Percentiles rank a stretch among this genome's conserved stretches.
Conservation (phyloP, 2,888 invertebrate species). For the Conistra vaccinii region DNA sequence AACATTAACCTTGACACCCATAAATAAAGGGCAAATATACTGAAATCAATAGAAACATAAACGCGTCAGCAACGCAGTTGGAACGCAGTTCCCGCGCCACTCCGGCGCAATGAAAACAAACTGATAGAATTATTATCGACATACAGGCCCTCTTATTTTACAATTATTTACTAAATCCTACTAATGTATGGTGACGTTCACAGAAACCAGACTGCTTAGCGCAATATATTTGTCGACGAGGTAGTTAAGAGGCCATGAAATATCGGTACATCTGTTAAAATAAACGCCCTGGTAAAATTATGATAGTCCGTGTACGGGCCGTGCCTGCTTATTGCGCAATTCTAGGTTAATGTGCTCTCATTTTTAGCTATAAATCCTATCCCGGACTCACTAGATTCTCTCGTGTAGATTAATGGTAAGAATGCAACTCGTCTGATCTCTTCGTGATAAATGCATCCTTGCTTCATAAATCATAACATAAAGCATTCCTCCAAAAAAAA, state of each 20-base stretch:
- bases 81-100: constrained; percentile 63
- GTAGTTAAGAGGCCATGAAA: constrained; percentile 70
- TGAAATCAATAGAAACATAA: constrained; percentile 70
- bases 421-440: constrained; percentile 3
- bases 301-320: constrained; percentile 65
- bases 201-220: constrained; percentile 79
- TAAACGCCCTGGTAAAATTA: constrained; percentile 75
- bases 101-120: constrained; percentile 76
- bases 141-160: constrained; percentile 73
- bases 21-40: constrained; percentile 73
- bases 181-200: constrained; percentile 85
- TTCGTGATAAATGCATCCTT: constrained; percentile 22
- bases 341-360: constrained; percentile 58
- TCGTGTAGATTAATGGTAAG: background rate
- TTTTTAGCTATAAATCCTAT: constrained; percentile 40
- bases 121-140: constrained; percentile 81
- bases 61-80: constrained; percentile 71
- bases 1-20: constrained; percentile 80
- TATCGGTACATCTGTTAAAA: constrained; percentile 80
- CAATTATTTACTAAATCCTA: constrained; percentile 81
- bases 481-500: background rate
- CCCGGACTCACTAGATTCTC: constrained; percentile 13
- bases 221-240: constrained; percentile 79
- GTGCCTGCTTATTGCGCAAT: constrained; percentile 52
- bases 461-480: background rate